Conservation (phyloP, 1,140 invertebrate species). For the Hermetia illucens region DNA sequence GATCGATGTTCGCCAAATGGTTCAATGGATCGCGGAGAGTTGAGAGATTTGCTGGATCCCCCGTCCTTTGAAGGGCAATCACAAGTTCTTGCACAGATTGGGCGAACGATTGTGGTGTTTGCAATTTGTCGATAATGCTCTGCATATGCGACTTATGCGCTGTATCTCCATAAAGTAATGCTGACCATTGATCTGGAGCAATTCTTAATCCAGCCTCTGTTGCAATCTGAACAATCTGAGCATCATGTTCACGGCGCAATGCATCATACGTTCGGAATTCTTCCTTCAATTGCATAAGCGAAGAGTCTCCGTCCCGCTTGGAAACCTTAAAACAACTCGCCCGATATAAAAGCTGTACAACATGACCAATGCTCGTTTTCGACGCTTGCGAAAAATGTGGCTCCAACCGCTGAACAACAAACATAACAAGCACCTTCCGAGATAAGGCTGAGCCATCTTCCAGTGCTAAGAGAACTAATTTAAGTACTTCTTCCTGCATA, state of each 20-base stretch:
- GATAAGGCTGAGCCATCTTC: slow-evolving; percentile 95
- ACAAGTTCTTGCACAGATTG: slow-evolving; percentile 85
- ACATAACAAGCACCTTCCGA: slow-evolving; percentile 95
- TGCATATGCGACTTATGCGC: slow-evolving; percentile 97
- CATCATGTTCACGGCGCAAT: slow-evolving; percentile 87
- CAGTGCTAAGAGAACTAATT: slow-evolving; percentile 82
- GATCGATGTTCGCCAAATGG: slow-evolving; percentile 74
- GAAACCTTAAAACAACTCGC: slow-evolving; percentile 98
- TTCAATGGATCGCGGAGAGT: slow-evolving; percentile 66
- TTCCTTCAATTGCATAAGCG: slow-evolving; percentile 96
- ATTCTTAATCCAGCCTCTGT: slow-evolving; percentile 93
- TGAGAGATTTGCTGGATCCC: slow-evolving; percentile 73
- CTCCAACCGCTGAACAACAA: slow-evolving; percentile 91
- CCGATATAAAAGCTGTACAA: slow-evolving; percentile 92
- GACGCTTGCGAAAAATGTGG: slow-evolving; percentile 95
- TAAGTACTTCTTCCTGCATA: slow-evolving; percentile 97
- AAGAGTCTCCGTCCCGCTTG: slow-evolving; percentile 94
- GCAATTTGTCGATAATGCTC: slow-evolving; percentile 90
- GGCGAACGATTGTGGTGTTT: slow-evolving; percentile 81
- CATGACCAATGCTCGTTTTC: slow-evolving; percentile 97
- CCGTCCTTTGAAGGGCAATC: slow-evolving; percentile 80
- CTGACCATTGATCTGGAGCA: slow-evolving; percentile 97
- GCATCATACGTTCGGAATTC: slow-evolving; percentile 93
- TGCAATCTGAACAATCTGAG: slow-evolving; percentile 96
- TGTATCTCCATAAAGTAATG: slow-evolving; percentile 88